These are phyloP conservation scores for Pomatostomus ruficeps DNA, from an alignment of 2,113 vertebrate species.

Conservation along the genomic window DNA sequence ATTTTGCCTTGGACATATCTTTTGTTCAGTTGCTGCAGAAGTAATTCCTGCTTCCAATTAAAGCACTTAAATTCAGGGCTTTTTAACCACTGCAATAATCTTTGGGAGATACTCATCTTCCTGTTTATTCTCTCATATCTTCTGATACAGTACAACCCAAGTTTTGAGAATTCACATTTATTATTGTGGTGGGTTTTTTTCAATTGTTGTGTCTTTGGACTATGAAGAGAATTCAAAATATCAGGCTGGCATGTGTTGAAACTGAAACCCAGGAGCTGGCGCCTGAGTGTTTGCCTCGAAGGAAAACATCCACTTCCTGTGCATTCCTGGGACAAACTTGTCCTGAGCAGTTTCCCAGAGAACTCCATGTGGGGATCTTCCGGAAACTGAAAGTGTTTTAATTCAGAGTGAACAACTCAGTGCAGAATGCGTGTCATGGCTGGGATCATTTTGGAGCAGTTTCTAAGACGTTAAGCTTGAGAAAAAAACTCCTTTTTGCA, in stretches of 20 bases:
- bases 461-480: neutral
- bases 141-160: neutral
- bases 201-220: neutral
- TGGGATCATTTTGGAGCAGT: neutral
- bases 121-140: neutral
- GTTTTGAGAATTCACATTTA: neutral
- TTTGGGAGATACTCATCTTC: neutral
- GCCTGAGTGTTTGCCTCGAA: neutral
- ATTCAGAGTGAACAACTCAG: neutral
- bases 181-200: fast-evolving
- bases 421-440: neutral
- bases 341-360: neutral
- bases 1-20: neutral
- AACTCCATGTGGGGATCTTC: neutral
- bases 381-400: neutral
- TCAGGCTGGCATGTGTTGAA: neutral
- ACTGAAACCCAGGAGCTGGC: neutral
- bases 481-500: too few relatives aligned
- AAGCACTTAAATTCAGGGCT: neutral
- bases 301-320: neutral
- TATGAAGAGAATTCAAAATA: neutral
- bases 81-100: neutral
- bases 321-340: neutral
- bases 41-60: neutral
- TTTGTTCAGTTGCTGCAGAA: neutral